Base-by-base conservation (phyloP, 2,797 vertebrate species). In the Anolis apletophallus region DNA sequence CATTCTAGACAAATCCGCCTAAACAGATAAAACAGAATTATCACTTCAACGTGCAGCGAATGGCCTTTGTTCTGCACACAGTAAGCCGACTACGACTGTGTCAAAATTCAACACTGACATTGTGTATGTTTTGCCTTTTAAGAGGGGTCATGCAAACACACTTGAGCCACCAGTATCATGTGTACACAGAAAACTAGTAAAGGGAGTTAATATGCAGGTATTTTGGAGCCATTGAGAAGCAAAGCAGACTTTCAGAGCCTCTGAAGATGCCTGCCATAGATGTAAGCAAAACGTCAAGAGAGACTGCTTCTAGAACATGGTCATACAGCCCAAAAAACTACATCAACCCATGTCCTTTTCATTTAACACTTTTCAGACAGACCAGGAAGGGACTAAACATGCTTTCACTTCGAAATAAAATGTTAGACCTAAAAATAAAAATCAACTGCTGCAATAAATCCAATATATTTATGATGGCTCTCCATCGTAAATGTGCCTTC, bases 11-110 rank as follows among this genome's bases (percentile, higher is more conserved):
- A 46, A 10, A 46, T 29, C 17, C 26, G 7, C 34, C 52, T 23
- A 78, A 40, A 71, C 59, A 26, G 74, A 21, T 68, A 46, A 77
- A 68, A 61, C 21, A 16, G 5, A 68, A 3, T 59, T 71, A 50
- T 14, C 23, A 11, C 40, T 78, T 29, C 8, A 32, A 23, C 5
- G 26, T 54, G 71, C 50, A 75, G 61, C 11, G 55, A 86, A 55
- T 16, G 17, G 34, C 17, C 32, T 85, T 72, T 72, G 40, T 55
- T 69, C 40, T 54, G 54, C 59, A 72, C 40, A 88, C 46, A 74
- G 88, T 90, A 29, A 29, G 26, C 90, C 85, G 91, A 87, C n/a
- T 2, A 85, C 59, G 78, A 90, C 75, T 72, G 9, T 23, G 9
- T 52, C 85, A 69, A 92, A 87, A 83, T 55, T 83, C 75, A 75